Evolutionary conservation across 2,113 vertebrate genomes (phyloP).

Genomic region (Telmatochromis sp.): DNA sequence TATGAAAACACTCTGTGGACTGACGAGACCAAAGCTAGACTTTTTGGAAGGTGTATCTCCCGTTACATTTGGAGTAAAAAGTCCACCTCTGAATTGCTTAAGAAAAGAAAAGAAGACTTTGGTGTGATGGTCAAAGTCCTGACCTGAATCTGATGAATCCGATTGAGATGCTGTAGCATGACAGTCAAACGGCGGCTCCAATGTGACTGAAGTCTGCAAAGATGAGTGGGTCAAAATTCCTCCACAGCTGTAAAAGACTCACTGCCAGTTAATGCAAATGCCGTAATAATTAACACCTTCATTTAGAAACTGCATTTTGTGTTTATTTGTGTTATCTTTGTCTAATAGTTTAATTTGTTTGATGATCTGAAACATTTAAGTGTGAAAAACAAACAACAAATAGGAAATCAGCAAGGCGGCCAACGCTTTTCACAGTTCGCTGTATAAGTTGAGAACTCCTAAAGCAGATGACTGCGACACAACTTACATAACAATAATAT

Average conservation of each 20-base stretch:
- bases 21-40: fast-evolving
- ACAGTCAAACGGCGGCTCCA: fast-evolving
- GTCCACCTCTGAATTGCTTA: neutral
- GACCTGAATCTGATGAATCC: neutral
- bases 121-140: neutral
- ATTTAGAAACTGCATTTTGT: neutral
- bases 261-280: neutral
- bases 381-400: neutral
- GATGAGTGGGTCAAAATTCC: neutral
- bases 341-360: neutral
- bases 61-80: neutral
- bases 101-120: neutral
- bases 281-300: neutral
- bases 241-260: neutral
- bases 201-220: neutral
- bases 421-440: neutral
- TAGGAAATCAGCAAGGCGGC: neutral
- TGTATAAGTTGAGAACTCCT: neutral
- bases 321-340: neutral
- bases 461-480: neutral
- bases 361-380: neutral
- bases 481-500: neutral
- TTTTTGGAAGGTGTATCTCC: neutral
- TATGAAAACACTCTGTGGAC: neutral
- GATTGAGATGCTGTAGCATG: neutral